Conservation (phyloP, 1,140 invertebrate genomes). For the Drosophila melanogaster region DNA sequence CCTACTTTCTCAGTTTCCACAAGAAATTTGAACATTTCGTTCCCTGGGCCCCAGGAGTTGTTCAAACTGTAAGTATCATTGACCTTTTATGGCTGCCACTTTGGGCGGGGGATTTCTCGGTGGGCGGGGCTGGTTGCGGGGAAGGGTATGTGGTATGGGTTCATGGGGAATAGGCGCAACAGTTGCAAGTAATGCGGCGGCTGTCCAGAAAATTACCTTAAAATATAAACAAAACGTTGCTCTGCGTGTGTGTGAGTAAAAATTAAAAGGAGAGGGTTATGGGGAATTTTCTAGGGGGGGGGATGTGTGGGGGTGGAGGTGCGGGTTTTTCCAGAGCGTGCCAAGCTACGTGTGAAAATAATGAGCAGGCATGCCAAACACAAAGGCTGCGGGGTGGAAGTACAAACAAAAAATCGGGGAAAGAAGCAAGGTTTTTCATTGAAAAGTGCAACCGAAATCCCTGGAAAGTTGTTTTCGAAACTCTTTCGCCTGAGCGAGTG, state of each 20-base stretch:
- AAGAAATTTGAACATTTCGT: conserved; percentile 70
- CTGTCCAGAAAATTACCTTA: conserved; percentile 72
- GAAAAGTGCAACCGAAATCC: conserved; percentile 65
- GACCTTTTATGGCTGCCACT: conserved; percentile 49
- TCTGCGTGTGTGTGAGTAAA: neutral
- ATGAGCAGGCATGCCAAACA: conserved; percentile 73
- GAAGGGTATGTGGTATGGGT: conserved; percentile 5
- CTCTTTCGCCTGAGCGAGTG: conserved; percentile 22
- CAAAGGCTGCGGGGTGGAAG: conserved; percentile 38
- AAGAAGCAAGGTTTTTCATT: conserved; percentile 24
- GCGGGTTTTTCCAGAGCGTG: conserved; percentile 35
- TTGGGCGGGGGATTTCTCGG: neutral
- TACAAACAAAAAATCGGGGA: conserved; percentile 41
- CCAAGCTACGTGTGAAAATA: conserved; percentile 76
- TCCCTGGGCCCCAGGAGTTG: conserved; percentile 33
- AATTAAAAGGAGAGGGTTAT: neutral
- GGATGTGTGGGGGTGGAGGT: too few species aligned
- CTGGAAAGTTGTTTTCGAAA: conserved; percentile 63
- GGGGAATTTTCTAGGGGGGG: too few species aligned
- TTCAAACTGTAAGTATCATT: conserved; percentile 81
- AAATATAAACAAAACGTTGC: conserved; percentile 63
- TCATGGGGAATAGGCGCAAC: conserved; percentile 69
- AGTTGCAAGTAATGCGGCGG: conserved; percentile 67
- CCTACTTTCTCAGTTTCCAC: conserved; percentile 63
- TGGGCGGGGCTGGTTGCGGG: neutral